Evolutionary conservation across 2,113 vertebrate genomes (phyloP), one percentile per base, ranked within the genome.

Genomic region (Microcebus griseorufus): DNA sequence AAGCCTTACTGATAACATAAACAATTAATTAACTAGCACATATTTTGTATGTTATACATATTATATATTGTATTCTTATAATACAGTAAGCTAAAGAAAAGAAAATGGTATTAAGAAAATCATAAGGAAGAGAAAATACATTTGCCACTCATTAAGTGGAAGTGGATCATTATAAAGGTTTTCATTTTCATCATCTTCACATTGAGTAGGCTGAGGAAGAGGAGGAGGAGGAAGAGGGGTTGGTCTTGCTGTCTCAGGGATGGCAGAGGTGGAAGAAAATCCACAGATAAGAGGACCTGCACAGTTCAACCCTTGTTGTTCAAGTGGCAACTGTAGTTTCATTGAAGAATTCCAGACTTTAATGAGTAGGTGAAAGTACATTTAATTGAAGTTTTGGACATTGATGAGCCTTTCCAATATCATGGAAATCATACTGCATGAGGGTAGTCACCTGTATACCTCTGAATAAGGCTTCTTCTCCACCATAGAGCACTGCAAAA

Each of bases 331-430:
- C 42, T 4, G 13, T 75, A 76, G 22, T 58, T 45, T 51, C 60
- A 76, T 11, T 90, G 60, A 10, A 14, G 20, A 92, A 93, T 88
- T 60, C 70, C n/a, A 93, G 69, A 87, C 51, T 88, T 93, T 67
- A 27, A 53, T n/a, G 20, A 93, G 76, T 3, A 80, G 14, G 9
- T 42, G n/a, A 81, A 94, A 95, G 72, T 48, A 27, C 5, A 53
- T 48, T 5, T 45, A 55, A 42, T 27, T 86, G 42, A 84, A 67
- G 51, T 90, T 55, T 79, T 34, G 20, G 34, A 37, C 42, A 1
- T 13, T 86, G n/a, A 83, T 69, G 42, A 65, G 6, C 39, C 37
- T 84, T 84, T 88, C 64, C 4, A 34, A 13, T 55, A 45, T 45
- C 18, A 27, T 18, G 39, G 34, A 89, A 80, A 67, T 18, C 73